Base-by-base conservation (phyloP, 2,888 invertebrate species). In the Sarcophaga carnaria region DNA sequence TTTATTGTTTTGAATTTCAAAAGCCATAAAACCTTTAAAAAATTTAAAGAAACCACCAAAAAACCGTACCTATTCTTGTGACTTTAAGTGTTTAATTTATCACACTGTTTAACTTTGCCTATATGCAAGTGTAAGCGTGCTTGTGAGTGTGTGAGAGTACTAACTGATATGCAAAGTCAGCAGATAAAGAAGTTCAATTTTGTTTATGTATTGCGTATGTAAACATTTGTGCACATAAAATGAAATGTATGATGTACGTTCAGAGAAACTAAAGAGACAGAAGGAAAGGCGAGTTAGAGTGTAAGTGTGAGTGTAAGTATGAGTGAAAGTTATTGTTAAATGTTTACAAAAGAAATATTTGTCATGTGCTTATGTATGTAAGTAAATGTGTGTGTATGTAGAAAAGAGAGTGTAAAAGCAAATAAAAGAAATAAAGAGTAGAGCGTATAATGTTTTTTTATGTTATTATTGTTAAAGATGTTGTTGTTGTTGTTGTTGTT, bases 101-200 rank as follows among this genome's bases (percentile, higher is more conserved):
- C 22, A 27, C 49, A 49, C 14, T 54, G 54, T 54, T 54, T 54
- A 54, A 54, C 17, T 54, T 37, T 37, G 37, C 37, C 37, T 37
- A 37, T 54, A 54, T 54, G 12, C 4, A 14, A 14, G 49, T 54
- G 12, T 54, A 54, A 54, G 22, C 17, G n/a, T 47, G 11, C 2
- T 54, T 70, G 20, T 76, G 1, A 22, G 14, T 62, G 17, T 62
- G 49, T 45, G 22, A 79, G 79, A 54, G 45, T 66, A 66, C 49
- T 66, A 66, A 79, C 60, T 71, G 60, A 82, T 78, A 83, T 83
- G 82, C 71, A 80, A 79, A 85, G 81, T 85, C 81, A 78, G 78
- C 80, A 85, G 66, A 84, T 80, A 80, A 84, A 79, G 75, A 76
- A 85, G 77, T 85, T 81, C 25, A 63, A 80, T 67, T 81, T 63